Base-by-base conservation (phyloP, 1,140 invertebrate species). In the Lysiphlebus fabarum region DNA sequence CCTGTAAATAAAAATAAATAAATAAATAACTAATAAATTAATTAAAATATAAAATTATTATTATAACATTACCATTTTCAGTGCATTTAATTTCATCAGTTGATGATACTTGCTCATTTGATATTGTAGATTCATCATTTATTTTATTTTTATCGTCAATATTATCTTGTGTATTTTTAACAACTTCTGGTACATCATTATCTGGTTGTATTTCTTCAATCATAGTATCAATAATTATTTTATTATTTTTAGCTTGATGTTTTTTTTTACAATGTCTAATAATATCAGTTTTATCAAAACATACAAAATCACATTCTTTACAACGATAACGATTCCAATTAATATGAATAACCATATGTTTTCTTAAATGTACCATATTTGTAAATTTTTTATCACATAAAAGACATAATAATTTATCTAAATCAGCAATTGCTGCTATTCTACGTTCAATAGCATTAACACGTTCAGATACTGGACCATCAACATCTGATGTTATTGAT, bases 311-410 rank as follows among this genome's bases (percentile, higher is more conserved):
- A 57, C 80, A 82, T 7, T 72, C 57, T 26, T 66, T 70, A 58
- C 80, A 82, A 47, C 72, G 71, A 61, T 71, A 82, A 42, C 77
- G 67, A 62, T 72, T 73, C 74, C 79, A 79, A 53, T 69, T 72
- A 7, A 81, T 71, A 59, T 82, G 80, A 33, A 68, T 66, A 1
- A 78, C 74, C 70, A 80, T 73, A 56, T 82, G 80, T 45, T 69
- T 67, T 6, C 76, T 62, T 50, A 82, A 60, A 58, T 72, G 64
- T 6, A 69, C 62, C 11, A 71, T 41, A 6, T 71, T 70, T 2
- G 64, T 62, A 49, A 79, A 79, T 54, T 66, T 73, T 45, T 58
- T 65, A 41, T 71, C 67, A 57, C 80, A 82, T 1, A 72, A 59
- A 47, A 72, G 62, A 64, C 80, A 82, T 45, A 66, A 63, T 1